These are phyloP conservation scores for Ecliptopera silaceata DNA, from an alignment of 2,888 invertebrate species.

Conservation along the genomic window DNA sequence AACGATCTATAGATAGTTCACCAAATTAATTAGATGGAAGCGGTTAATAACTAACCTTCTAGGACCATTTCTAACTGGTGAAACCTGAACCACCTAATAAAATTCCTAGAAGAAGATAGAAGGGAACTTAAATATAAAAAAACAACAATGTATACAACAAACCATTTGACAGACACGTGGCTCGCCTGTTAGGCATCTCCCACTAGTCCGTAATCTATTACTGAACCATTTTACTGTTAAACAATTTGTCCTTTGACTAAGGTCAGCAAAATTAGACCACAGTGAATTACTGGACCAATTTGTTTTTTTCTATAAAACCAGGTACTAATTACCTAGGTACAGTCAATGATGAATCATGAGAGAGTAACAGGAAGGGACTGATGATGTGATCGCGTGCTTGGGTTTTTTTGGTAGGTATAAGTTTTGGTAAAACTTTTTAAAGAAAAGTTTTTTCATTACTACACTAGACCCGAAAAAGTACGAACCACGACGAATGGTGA, in stretches of 20 bases:
- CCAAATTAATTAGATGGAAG: too few species aligned
- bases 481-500: not conserved
- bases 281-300: slow-evolving; percentile 4
- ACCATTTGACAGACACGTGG: too few species aligned
- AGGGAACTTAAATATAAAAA: too few species aligned
- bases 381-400: slow-evolving; percentile 36
- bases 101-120: too few species aligned
- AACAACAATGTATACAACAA: too few species aligned
- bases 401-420: slow-evolving; percentile 17
- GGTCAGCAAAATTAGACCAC: slow-evolving; percentile 16
- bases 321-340: not conserved
- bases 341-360: slow-evolving; percentile 22
- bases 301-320: slow-evolving; percentile 2
- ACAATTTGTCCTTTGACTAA: slow-evolving; percentile 10
- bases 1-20: too few species aligned
- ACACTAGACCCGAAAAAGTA: slow-evolving; percentile 2
- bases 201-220: not conserved
- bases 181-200: too few species aligned
- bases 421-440: slow-evolving; percentile 22
- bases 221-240: not conserved
- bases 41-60: too few species aligned
- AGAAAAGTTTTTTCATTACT: slow-evolving; percentile 23
- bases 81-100: too few species aligned
- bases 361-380: slow-evolving; percentile 31
- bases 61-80: too few species aligned